A percentile compares a stretch with the other conserved stretches of the same genome.
Evolutionary conservation across 2,888 invertebrate genomes (phyloP).

Genomic region (Ypsolopha scabrella): DNA sequence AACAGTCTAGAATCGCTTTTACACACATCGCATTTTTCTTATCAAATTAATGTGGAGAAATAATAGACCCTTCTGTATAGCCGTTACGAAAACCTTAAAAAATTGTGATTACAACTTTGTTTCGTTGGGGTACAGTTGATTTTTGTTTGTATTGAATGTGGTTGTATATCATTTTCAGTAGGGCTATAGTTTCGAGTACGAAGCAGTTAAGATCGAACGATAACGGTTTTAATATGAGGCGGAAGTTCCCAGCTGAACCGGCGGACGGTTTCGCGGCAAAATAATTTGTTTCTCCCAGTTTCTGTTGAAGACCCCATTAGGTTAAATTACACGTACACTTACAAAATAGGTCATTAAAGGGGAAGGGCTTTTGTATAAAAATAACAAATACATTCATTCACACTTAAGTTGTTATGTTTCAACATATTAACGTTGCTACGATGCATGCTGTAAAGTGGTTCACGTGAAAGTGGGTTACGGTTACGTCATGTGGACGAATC

Average conservation of each 20-base stretch:
- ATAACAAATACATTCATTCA: neutral
- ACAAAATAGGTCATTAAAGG: neutral
- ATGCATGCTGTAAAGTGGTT: too few relatives aligned
- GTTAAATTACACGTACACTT: constrained; percentile 1
- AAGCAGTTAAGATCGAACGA: constrained; percentile 63
- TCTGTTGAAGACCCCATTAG: constrained; percentile 15
- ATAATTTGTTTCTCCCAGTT: constrained; percentile 42
- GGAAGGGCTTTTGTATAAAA: neutral
- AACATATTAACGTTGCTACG: too few relatives aligned
- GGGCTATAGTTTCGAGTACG: constrained; percentile 61
- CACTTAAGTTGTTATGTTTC: too few relatives aligned
- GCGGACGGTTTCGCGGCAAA: constrained; percentile 34
- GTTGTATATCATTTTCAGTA: constrained; percentile 58
- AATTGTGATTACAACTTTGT: constrained; percentile 20
- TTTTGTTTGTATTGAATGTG: constrained; percentile 26
- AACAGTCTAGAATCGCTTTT: constrained; percentile 26
- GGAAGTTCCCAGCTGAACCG: constrained; percentile 43
- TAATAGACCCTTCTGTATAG: constrained; percentile 29
- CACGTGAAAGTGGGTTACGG: too few relatives aligned
- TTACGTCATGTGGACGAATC: too few relatives aligned
- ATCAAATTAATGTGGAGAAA: constrained; percentile 64
- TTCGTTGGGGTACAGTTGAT: constrained; percentile 20
- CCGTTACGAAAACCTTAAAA: neutral
- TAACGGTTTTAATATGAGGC: constrained; percentile 66
- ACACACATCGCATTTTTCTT: constrained; percentile 39